Conservation (phyloP, 2,113 vertebrate species). For the Chionodraco myersi region DNA sequence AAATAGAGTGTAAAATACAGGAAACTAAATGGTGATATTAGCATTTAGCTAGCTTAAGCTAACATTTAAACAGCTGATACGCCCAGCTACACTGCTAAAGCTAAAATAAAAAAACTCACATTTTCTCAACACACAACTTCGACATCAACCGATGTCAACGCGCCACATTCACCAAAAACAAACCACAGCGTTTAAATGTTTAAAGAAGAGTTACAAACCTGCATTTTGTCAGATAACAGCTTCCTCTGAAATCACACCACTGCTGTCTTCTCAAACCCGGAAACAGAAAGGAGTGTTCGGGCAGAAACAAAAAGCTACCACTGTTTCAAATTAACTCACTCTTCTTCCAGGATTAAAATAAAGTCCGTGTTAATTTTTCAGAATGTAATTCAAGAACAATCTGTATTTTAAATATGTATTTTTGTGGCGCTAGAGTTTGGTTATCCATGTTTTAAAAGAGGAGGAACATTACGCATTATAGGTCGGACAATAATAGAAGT, state of each 20-base stretch:
- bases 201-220: slow-evolving; percentile 69
- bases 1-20: too few relatives aligned
- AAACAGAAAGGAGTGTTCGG: slow-evolving; percentile 78
- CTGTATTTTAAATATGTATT: rapidly evolving
- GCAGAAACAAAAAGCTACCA: neutral
- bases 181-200: rapidly evolving
- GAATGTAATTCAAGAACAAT: rapidly evolving
- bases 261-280: slow-evolving; percentile 47
- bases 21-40: neutral
- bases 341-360: rapidly evolving
- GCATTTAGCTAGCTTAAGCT: neutral
- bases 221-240: slow-evolving; percentile 71
- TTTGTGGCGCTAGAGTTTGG: rapidly evolving
- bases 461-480: neutral
- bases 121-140: too few relatives aligned
- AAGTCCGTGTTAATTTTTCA: neutral
- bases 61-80: neutral
- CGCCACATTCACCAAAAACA: rapidly evolving
- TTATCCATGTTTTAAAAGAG: neutral
- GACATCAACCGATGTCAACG: neutral
- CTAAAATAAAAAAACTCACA: neutral
- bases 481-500: slow-evolving; percentile 73
- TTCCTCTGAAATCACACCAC: slow-evolving; percentile 65
- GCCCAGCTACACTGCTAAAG: neutral
- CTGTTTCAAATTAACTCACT: neutral